phyloP scores from a whole-genome alignment of 1,140 invertebrate genomes.

The Nomia melanderi region DNA sequence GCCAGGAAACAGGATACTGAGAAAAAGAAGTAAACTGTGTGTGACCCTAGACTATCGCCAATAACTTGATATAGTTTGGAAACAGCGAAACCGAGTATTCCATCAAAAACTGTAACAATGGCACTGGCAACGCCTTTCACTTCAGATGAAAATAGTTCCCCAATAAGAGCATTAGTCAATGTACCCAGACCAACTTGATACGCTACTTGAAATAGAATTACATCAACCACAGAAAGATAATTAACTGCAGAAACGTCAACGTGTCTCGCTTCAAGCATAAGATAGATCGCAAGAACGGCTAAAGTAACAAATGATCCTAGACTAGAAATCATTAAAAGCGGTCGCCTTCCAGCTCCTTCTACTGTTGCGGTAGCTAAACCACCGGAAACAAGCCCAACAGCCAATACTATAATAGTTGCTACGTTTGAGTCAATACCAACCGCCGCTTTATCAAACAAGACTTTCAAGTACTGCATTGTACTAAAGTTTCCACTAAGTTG shows the following conservation, averaged over 20 bases:
- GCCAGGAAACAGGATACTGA: constrained; percentile 82
- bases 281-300: constrained; percentile 83
- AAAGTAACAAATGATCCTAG: constrained; percentile 82
- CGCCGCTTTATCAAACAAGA: constrained; percentile 85
- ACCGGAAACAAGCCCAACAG: constrained; percentile 86
- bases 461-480: constrained; percentile 88
- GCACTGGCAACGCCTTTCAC: constrained; percentile 87
- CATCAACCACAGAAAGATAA: constrained; percentile 84
- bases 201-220: constrained; percentile 86
- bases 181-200: constrained; percentile 89
- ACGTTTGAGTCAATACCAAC: constrained; percentile 80
- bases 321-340: constrained; percentile 85
- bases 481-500: constrained; percentile 90
- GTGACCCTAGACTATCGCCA: constrained; percentile 82
- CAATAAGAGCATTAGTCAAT: constrained; percentile 87
- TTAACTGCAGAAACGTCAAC: constrained; percentile 73
- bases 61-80: constrained; percentile 89
- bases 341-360: constrained; percentile 87
- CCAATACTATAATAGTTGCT: constrained; percentile 86
- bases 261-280: constrained; percentile 77
- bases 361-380: constrained; percentile 85
- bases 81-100: constrained; percentile 88
- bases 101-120: constrained; percentile 84
- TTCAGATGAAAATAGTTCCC: constrained; percentile 89
- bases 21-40: constrained; percentile 90